Conservation (phyloP, 2,888 invertebrate species). For the Trichopoda pennipes region DNA sequence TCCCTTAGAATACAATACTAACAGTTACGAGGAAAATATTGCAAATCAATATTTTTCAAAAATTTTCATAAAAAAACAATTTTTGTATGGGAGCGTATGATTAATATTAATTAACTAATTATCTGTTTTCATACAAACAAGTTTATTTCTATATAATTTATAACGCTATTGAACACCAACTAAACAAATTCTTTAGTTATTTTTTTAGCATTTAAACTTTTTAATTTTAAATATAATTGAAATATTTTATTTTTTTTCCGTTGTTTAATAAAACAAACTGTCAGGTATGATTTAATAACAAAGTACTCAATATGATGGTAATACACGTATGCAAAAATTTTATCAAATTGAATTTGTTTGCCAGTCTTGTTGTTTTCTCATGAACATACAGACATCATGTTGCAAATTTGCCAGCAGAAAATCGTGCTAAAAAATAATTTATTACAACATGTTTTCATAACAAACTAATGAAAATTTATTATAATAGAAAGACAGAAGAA, state of each 20-base stretch:
- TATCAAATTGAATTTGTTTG: conserved; percentile 38
- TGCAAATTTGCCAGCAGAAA: not conserved
- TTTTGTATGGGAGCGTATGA: too few species aligned
- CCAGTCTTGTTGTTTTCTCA: conserved; percentile 1
- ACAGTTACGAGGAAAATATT: too few species aligned
- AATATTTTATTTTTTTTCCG: not conserved
- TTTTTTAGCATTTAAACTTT: too few species aligned
- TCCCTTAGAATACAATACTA: too few species aligned
- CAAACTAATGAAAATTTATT: conserved; percentile 56
- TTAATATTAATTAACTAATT: too few species aligned
- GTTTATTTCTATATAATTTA: too few species aligned
- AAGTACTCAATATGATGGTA: conserved; percentile 6
- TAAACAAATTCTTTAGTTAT: too few species aligned
- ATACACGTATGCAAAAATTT: conserved; percentile 19
- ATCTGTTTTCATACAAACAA: too few species aligned
- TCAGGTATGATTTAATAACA: conserved; percentile 11
- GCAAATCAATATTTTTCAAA: too few species aligned
- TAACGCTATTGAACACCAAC: too few species aligned
- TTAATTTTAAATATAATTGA: too few species aligned
- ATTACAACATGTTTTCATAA: conserved; percentile 60
- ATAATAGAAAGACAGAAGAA: not conserved
- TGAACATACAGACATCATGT: not conserved
- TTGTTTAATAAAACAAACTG: conserved; percentile 23
- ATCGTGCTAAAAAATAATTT: conserved; percentile 52
- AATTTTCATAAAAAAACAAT: too few species aligned